A percentile compares a stretch with the other conserved stretches of the same genome.
phyloP scores from a whole-genome alignment of 2,797 vertebrate species.

The Hemitrygon akajei region DNA sequence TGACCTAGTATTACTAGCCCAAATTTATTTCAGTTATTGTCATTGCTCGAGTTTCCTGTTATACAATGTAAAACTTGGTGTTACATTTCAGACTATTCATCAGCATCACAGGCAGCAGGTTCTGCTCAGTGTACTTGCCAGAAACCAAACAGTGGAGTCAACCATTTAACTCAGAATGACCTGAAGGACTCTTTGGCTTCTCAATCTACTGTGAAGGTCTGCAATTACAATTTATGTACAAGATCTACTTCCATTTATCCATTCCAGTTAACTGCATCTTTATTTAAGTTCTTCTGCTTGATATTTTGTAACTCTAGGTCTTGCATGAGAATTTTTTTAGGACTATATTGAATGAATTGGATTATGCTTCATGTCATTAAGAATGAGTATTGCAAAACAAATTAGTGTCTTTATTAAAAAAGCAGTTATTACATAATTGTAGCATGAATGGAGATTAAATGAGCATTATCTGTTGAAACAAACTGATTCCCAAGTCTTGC shows the following conservation, averaged over 20 bases:
- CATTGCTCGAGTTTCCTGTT: too few relatives aligned
- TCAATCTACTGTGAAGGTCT: slow-evolving; percentile 1
- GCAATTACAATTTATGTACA: not conserved
- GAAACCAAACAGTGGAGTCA: not conserved
- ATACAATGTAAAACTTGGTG: not conserved
- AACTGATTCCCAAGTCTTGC: not conserved
- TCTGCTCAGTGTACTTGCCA: not conserved
- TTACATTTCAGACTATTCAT: not conserved
- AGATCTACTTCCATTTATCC: not conserved
- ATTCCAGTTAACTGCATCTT: not conserved
- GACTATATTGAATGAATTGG: too few relatives aligned
- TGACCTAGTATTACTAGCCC: not conserved
- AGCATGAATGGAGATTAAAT: not conserved
- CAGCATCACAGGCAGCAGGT: not conserved
- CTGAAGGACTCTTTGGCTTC: not conserved
- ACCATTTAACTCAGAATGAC: not conserved
- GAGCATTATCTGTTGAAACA: not conserved
- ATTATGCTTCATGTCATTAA: not conserved
- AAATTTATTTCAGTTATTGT: too few relatives aligned
- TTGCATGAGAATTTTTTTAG: too few relatives aligned
- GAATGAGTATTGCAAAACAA: not conserved
- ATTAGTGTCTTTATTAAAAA: not conserved
- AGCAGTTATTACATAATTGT: not conserved
- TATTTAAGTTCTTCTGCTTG: not conserved
- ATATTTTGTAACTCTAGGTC: too few relatives aligned